Percentiles rank a stretch among this genome's conserved stretches.
Evolutionary conservation across 2,888 invertebrate genomes (phyloP).

Genomic region (Clostera curtula): DNA sequence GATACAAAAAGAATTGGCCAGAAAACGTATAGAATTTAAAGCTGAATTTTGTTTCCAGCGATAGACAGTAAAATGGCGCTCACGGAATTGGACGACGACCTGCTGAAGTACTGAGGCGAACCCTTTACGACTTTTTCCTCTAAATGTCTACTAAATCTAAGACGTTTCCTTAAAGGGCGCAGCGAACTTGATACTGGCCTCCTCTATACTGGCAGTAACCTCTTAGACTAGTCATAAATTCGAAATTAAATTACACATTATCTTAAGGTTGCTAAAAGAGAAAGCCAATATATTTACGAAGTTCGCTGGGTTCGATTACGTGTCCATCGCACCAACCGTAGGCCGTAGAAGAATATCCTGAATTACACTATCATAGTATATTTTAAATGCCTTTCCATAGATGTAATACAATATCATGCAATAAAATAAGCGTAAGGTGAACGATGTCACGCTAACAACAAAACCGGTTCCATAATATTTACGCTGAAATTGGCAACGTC

Average conservation of each 20-base stretch:
- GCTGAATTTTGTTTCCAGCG: constrained; percentile 40
- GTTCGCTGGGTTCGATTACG: constrained; percentile 1
- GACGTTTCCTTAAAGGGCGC: no score
- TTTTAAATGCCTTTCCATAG: constrained; percentile 14
- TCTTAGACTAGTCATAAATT: no score
- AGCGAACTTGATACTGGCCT: no score
- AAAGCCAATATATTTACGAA: background rate
- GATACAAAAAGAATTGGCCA: no score
- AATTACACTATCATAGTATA: constrained; percentile 13
- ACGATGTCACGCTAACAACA: background rate
- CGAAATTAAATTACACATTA: no score
- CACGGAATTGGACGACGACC: constrained; percentile 55
- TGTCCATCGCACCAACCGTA: constrained; percentile 3
- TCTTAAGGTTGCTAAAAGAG: no score
- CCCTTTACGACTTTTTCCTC: no score
- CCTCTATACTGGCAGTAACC: no score
- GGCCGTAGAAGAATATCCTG: constrained; percentile 7
- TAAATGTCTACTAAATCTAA: no score
- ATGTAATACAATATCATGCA: no score
- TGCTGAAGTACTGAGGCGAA: constrained; percentile 53
- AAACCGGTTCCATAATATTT: background rate
- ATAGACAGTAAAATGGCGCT: constrained; percentile 70
- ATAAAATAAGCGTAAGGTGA: no score
- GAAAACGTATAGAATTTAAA: no score
- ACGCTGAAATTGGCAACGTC: constrained; percentile 2